Evolutionary conservation across 2,797 vertebrate species (phyloP).

Genomic region (Macrochelys suwanniensis): DNA sequence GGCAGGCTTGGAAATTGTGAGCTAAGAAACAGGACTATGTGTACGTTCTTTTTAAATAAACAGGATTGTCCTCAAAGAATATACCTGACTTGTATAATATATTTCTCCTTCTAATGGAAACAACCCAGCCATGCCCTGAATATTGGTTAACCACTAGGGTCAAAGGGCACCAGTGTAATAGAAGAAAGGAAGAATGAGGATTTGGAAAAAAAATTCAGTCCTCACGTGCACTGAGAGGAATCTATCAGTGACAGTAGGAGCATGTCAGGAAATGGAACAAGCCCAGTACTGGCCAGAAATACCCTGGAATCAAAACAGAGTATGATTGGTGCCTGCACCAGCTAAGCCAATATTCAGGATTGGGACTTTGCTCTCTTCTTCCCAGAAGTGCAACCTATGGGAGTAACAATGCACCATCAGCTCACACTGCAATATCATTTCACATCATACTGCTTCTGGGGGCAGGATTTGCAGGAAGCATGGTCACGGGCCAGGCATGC

Average conservation of each 20-base stretch:
- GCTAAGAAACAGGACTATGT: background rate
- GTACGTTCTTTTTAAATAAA: background rate
- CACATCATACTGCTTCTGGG: too few relatives aligned
- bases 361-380: too few relatives aligned
- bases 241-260: background rate
- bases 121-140: background rate
- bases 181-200: too few relatives aligned
- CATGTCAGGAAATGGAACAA: background rate
- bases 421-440: too few relatives aligned
- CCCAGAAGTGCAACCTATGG: too few relatives aligned
- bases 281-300: background rate
- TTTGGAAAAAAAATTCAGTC: background rate
- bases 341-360: background rate
- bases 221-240: background rate
- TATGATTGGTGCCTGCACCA: background rate
- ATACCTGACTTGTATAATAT: accelerated
- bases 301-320: background rate
- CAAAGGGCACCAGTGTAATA: background rate
- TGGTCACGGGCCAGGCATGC: too few relatives aligned
- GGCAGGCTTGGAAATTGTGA: background rate
- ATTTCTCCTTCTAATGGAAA: background rate
- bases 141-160: background rate
- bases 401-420: too few relatives aligned
- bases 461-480: too few relatives aligned
- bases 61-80: background rate